Evolutionary conservation across 2,888 invertebrate species (phyloP).

Genomic region (Sinotaia quadrata): DNA sequence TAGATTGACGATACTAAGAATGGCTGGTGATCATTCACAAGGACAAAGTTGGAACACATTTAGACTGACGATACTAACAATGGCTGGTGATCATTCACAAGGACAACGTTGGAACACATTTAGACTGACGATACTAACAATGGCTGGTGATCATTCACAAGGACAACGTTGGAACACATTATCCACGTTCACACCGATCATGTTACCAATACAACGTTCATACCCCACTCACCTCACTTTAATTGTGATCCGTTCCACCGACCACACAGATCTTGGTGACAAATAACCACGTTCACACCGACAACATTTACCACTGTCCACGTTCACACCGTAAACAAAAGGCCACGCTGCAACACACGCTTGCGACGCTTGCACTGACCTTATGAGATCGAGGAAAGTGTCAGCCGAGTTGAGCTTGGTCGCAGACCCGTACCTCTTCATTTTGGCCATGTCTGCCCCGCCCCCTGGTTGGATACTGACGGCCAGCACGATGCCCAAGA

Average conservation of each 20-base stretch:
- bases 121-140: too few relatives aligned
- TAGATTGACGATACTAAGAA: too few relatives aligned
- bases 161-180: too few relatives aligned
- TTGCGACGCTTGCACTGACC: conserved; percentile 75
- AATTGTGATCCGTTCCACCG: neutral
- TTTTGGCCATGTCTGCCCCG: conserved; percentile 47
- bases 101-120: too few relatives aligned
- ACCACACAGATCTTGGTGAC: neutral
- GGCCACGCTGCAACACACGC: neutral
- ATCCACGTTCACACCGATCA: too few relatives aligned
- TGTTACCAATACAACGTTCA: too few relatives aligned
- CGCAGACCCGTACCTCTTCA: conserved; percentile 56
- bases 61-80: too few relatives aligned
- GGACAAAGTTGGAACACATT: too few relatives aligned
- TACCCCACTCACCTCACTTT: neutral
- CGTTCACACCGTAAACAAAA: neutral
- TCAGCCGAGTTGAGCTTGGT: conserved; percentile 81
- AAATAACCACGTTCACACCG: neutral
- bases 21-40: too few relatives aligned
- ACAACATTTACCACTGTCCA: neutral
- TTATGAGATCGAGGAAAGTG: conserved; percentile 90
- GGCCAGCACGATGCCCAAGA: conserved; percentile 91
- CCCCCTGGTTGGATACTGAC: conserved; percentile 86
- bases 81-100: too few relatives aligned
- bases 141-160: too few relatives aligned